A percentile compares a stretch with the other conserved stretches of the same genome.
Conservation (phyloP, 2,888 invertebrate genomes). For the Matsumyia berberina region DNA sequence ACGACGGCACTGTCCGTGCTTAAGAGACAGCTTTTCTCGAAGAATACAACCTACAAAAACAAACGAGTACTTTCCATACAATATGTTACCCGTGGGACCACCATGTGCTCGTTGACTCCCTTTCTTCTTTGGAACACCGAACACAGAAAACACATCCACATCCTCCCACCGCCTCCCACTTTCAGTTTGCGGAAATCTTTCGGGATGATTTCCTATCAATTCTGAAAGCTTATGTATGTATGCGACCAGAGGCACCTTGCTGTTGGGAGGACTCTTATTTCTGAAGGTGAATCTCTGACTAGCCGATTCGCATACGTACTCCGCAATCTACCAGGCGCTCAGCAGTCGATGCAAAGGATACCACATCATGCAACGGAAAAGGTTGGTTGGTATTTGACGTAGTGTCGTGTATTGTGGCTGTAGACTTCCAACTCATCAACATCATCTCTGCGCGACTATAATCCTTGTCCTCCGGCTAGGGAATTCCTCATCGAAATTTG, state of each 20-base stretch:
- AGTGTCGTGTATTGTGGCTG: slow-evolving; percentile 76
- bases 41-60: slow-evolving; percentile 67
- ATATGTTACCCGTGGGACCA: slow-evolving; percentile 78
- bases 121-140: slow-evolving; percentile 55
- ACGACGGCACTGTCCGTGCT: slow-evolving; percentile 22
- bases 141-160: slow-evolving; percentile 73
- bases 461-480: slow-evolving; percentile 82
- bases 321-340: slow-evolving; percentile 58
- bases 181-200: slow-evolving; percentile 67
- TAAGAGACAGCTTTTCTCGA: slow-evolving; percentile 60
- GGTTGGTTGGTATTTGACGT: slow-evolving; percentile 79
- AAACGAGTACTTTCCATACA: slow-evolving; percentile 74
- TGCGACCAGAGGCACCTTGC: slow-evolving; percentile 37
- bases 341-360: slow-evolving; percentile 31
- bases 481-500: slow-evolving; percentile 83
- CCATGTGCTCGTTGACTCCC: slow-evolving; percentile 77
- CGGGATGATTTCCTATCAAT: slow-evolving; percentile 78
- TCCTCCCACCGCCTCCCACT: slow-evolving; percentile 60
- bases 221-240: slow-evolving; percentile 68
- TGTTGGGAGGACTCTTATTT: slow-evolving; percentile 38
- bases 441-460: slow-evolving; percentile 80
- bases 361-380: slow-evolving; percentile 39
- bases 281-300: slow-evolving; percentile 38
- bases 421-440: slow-evolving; percentile 73
- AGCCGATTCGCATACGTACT: slow-evolving; percentile 25